Conservation (phyloP, 2,113 vertebrate genomes). For the Calidris pugnax region DNA sequence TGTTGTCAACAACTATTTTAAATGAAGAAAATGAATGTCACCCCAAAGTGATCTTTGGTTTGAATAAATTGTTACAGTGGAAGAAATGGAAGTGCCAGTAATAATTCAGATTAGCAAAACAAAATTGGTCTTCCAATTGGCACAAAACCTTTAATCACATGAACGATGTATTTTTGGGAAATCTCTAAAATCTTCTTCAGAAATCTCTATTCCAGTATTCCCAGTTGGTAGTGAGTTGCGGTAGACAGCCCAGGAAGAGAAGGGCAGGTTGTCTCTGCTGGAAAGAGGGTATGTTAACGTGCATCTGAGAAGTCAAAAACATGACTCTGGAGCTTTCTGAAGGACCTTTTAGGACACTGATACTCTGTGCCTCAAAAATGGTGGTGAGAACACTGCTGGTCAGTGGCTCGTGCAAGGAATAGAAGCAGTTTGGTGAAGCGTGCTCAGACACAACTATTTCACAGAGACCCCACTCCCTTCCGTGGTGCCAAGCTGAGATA, state of each 20-base stretch:
- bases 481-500: neutral
- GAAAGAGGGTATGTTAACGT: neutral
- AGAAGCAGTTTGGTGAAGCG: neutral
- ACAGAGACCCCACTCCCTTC: neutral
- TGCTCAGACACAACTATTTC: neutral
- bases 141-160: neutral
- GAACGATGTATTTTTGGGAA: neutral
- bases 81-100: neutral
- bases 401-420: neutral
- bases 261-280: neutral
- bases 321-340: neutral
- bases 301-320: neutral
- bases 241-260: neutral
- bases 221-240: neutral
- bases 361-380: neutral
- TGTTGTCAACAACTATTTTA: neutral
- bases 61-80: neutral
- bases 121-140: neutral
- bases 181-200: neutral
- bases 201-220: neutral
- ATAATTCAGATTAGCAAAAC: neutral
- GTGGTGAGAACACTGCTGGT: neutral
- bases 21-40: neutral
- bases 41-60: neutral
- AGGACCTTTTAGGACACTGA: neutral